Percentiles rank a stretch among this genome's conserved stretches.
phyloP scores from a whole-genome alignment of 2,888 invertebrate species.

The Ectemnius cavifrons region DNA sequence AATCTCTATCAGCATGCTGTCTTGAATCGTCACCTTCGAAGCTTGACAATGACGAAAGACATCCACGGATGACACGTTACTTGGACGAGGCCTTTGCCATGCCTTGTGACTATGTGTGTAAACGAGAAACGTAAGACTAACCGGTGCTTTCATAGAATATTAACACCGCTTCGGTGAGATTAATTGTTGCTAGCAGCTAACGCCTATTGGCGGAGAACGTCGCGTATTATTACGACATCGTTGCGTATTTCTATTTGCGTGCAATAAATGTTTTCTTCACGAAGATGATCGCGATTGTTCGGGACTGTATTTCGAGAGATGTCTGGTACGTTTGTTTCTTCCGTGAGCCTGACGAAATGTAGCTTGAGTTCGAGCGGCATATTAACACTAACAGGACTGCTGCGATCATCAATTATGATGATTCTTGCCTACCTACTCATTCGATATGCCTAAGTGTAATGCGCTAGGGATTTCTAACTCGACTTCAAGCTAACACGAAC shows the following conservation, averaged over 20 bases:
- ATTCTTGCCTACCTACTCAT: constrained; percentile 6
- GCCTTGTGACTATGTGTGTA: not conserved
- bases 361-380: not conserved
- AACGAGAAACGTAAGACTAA: constrained; percentile 38
- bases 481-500: constrained; percentile 36
- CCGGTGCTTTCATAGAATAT: constrained; percentile 37
- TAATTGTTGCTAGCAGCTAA: constrained; percentile 10
- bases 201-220: not conserved
- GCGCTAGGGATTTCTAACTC: constrained; percentile 38
- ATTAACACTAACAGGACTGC: constrained; percentile 9
- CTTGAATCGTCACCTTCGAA: not conserved
- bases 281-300: too few relatives aligned
- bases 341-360: not conserved
- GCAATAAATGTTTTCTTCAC: not conserved
- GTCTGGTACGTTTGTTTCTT: not conserved
- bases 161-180: constrained; percentile 37
- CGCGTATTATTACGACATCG: not conserved
- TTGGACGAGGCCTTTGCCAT: not conserved
- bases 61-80: not conserved
- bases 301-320: too few relatives aligned
- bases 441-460: constrained; percentile 14
- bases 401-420: not conserved
- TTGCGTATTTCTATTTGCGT: not conserved
- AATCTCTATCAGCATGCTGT: constrained; percentile 1
- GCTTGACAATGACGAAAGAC: not conserved